Conservation (phyloP, 1,140 invertebrate genomes). For the Diorhabda carinulata region DNA sequence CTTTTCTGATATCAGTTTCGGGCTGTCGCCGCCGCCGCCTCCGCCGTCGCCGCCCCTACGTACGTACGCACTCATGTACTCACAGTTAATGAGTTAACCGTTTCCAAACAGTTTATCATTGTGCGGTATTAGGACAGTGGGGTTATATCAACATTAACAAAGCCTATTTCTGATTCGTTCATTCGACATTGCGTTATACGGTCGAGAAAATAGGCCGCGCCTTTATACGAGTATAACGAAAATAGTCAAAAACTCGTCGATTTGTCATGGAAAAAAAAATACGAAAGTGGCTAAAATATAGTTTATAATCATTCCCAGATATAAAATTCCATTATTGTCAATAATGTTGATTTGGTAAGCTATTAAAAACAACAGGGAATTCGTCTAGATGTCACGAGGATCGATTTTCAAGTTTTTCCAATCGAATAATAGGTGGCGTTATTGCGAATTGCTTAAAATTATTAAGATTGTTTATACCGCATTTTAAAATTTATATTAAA, state of each 20-base stretch:
- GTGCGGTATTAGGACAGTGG: constrained; percentile 34
- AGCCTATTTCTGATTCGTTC: constrained; percentile 25
- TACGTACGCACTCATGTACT: constrained; percentile 34
- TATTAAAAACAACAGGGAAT: too few relatives aligned
- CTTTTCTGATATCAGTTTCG: constrained; percentile 14
- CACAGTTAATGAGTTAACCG: constrained; percentile 39
- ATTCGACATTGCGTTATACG: not conserved
- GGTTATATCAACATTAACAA: constrained; percentile 41
- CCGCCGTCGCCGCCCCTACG: constrained; percentile 4
- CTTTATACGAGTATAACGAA: not conserved
- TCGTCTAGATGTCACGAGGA: too few relatives aligned
- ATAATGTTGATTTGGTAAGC: not conserved
- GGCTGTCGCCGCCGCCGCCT: constrained; percentile 1
- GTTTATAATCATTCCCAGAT: not conserved
- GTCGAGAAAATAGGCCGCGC: not conserved
- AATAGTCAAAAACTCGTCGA: not conserved
- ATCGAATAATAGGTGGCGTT: too few relatives aligned
- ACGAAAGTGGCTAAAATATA: not conserved
- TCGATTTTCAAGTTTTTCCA: too few relatives aligned
- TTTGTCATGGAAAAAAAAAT: not conserved
- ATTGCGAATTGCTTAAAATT: too few relatives aligned
- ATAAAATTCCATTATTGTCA: not conserved
- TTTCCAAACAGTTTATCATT: constrained; percentile 42
- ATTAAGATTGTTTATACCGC: too few relatives aligned
- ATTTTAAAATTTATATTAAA: too few relatives aligned